These are phyloP conservation scores for Eupeodes corollae DNA, from an alignment of 1,140 invertebrate genomes.

Conservation along the genomic window DNA sequence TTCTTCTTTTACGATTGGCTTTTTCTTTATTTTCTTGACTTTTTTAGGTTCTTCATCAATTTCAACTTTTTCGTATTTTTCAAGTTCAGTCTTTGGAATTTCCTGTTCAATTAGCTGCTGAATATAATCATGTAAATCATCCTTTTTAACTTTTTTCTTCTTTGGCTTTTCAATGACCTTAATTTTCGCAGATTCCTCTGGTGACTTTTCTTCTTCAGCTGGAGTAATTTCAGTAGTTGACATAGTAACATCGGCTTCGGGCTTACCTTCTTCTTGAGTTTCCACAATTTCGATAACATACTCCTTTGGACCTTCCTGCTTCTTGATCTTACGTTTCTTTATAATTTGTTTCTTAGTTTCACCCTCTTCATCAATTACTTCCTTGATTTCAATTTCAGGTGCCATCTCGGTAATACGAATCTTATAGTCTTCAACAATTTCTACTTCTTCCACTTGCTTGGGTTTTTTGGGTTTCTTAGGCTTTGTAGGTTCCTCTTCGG, in stretches of 20 bases:
- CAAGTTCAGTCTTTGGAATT: slow-evolving; percentile 34
- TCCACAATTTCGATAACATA: slow-evolving; percentile 39
- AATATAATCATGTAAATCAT: slow-evolving; percentile 32
- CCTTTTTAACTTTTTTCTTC: slow-evolving; percentile 26
- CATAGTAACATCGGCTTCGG: slow-evolving; percentile 20
- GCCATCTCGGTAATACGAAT: slow-evolving; percentile 27
- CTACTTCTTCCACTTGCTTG: slow-evolving; percentile 3
- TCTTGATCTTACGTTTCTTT: slow-evolving; percentile 38
- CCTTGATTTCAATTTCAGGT: slow-evolving; percentile 12
- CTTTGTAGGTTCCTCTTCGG: too few species aligned
- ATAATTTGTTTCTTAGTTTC: slow-evolving; percentile 17
- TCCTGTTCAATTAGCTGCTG: slow-evolving; percentile 31
- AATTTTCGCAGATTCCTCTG: slow-evolving; percentile 7
- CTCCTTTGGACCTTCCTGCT: slow-evolving; percentile 33
- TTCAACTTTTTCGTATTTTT: slow-evolving; percentile 32
- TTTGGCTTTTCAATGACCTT: slow-evolving; percentile 21
- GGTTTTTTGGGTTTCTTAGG: slow-evolving; percentile 13
- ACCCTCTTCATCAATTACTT: slow-evolving; percentile 14
- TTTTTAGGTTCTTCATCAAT: slow-evolving; percentile 11
- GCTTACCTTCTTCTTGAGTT: slow-evolving; percentile 13
- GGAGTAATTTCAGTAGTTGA: slow-evolving; percentile 27
- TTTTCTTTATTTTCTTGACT: slow-evolving; percentile 24
- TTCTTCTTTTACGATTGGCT: slow-evolving; percentile 25
- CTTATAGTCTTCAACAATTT: slow-evolving; percentile 12
- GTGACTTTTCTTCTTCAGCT: slow-evolving; percentile 11